A percentile compares a stretch with the other conserved stretches of the same genome.
Conservation (phyloP, 2,113 vertebrate species). For the Plecotus auritus region DNA sequence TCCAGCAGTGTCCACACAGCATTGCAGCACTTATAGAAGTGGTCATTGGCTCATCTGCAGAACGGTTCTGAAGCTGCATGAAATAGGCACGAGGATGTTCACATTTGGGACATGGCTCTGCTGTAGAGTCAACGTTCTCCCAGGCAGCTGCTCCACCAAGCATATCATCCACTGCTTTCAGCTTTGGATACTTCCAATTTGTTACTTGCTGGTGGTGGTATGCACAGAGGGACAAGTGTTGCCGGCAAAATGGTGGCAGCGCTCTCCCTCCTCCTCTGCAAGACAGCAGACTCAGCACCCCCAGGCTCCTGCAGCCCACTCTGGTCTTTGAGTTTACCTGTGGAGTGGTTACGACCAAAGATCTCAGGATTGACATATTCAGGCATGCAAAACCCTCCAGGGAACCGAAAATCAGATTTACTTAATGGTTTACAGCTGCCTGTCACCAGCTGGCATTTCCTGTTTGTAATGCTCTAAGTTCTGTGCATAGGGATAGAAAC, state of each 20-base stretch:
- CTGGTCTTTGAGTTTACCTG: background rate
- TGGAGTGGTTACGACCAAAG: background rate
- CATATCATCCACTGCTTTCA: constrained; percentile 97
- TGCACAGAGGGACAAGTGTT: background rate
- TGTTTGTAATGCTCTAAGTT: background rate
- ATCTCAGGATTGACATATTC: background rate
- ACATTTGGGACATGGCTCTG: constrained; percentile 95
- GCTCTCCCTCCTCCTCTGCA: background rate
- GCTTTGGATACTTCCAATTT: constrained; percentile 92
- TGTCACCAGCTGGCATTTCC: background rate
- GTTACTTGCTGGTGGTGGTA: constrained; percentile 82
- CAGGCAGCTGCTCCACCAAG: constrained; percentile 94
- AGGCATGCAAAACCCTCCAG: background rate
- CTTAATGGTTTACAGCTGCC: background rate
- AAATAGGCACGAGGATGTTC: constrained; percentile 95
- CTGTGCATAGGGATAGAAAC: background rate
- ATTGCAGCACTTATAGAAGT: constrained; percentile 99
- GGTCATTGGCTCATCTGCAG: constrained; percentile 97
- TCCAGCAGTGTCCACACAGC: constrained; percentile 87
- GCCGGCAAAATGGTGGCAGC: background rate
- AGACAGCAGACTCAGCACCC: background rate
- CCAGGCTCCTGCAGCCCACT: background rate
- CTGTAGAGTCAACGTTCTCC: constrained; percentile 98
- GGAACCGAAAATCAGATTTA: background rate
- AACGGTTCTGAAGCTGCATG: constrained; percentile 98